These are phyloP conservation scores for Dryococelus australis DNA, from an alignment of 2,888 invertebrate species.

Conservation along the genomic window DNA sequence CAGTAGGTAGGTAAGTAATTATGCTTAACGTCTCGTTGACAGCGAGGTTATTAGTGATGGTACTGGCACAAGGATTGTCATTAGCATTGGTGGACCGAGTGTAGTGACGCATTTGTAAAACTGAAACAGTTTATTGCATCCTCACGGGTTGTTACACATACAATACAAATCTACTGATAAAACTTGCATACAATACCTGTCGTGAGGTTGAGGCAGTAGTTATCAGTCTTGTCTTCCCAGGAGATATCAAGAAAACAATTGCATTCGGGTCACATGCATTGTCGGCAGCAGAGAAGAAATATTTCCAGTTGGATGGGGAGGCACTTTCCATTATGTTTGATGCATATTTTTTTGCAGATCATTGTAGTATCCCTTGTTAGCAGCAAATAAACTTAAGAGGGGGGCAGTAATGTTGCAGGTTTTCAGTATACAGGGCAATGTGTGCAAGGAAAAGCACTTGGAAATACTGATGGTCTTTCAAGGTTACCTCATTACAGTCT, in stretches of 20 bases:
- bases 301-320: conserved; percentile 49
- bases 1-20: too few species aligned
- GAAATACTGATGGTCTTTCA: conserved; percentile 40
- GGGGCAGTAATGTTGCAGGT: conserved; percentile 53
- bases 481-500: background rate
- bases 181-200: conserved; percentile 56
- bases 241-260: conserved; percentile 46
- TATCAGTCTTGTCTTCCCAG: conserved; percentile 45
- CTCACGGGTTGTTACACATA: background rate
- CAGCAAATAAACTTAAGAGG: conserved; percentile 52
- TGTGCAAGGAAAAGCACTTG: conserved; percentile 40
- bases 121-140: background rate
- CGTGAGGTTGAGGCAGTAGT: conserved; percentile 49
- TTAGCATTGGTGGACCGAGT: background rate
- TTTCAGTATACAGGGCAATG: conserved; percentile 51
- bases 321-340: conserved; percentile 49
- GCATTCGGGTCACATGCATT: conserved; percentile 49
- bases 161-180: background rate
- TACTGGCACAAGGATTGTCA: background rate
- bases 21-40: too few species aligned
- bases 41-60: too few species aligned
- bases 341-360: conserved; percentile 54
- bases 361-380: conserved; percentile 50
- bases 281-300: conserved; percentile 47
- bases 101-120: background rate